Percentiles rank a stretch among this genome's conserved stretches.
Conservation (phyloP, 2,113 vertebrate species). For the Dicrurus megarhynchus region DNA sequence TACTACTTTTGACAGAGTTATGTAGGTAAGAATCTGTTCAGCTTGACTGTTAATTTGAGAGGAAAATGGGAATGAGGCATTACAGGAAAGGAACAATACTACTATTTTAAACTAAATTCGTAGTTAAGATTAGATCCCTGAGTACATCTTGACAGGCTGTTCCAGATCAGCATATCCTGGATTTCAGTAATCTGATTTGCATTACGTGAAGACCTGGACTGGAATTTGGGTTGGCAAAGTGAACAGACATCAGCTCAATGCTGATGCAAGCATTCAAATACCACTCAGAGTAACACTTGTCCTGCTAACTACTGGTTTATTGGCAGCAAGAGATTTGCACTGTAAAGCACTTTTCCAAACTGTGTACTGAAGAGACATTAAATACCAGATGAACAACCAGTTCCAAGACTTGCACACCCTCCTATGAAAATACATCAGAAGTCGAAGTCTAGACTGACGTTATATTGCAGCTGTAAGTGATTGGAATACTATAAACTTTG, state of each 20-base stretch:
- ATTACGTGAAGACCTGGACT: conserved; percentile 2
- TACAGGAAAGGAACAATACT: background rate
- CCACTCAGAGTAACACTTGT: background rate
- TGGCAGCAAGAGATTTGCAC: background rate
- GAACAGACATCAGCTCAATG: background rate
- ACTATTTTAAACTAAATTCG: conserved; percentile 17
- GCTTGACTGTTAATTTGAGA: background rate
- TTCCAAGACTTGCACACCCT: background rate
- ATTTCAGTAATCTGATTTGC: conserved; percentile 58
- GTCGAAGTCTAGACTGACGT: background rate
- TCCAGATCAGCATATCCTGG: conserved; percentile 36
- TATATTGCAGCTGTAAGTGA: background rate
- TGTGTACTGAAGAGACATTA: background rate
- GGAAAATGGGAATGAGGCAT: background rate
- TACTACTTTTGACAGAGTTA: background rate
- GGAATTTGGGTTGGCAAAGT: conserved; percentile 1
- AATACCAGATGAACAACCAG: background rate
- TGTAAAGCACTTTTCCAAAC: background rate
- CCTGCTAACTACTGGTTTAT: background rate
- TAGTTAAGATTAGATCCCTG: conserved; percentile 35
- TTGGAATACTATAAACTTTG: background rate
- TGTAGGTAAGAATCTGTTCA: background rate
- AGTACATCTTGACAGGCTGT: conserved; percentile 13
- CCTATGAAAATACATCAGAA: background rate
- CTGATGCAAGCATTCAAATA: background rate